phyloP scores from a whole-genome alignment of 2,888 invertebrate genomes.

The Eutolmus rufibarbis region DNA sequence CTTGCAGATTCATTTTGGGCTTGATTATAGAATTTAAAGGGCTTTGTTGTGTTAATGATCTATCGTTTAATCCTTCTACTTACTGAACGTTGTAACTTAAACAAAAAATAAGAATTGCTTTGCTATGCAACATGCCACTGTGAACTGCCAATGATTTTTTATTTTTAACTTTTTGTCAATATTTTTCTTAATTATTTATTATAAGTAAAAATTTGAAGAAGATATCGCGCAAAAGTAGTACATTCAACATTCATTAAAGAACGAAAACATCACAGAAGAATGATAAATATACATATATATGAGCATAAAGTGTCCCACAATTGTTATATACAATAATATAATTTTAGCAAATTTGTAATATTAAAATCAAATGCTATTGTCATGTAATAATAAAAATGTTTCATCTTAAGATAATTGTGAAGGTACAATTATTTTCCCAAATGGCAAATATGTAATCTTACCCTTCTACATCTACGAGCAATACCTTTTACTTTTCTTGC shows the following conservation, averaged over 20 bases:
- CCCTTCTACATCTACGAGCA: neutral
- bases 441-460: neutral
- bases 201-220: neutral
- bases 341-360: neutral
- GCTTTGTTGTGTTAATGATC: neutral
- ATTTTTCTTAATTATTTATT: neutral
- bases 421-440: neutral
- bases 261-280: neutral
- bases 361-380: neutral
- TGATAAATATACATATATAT: neutral
- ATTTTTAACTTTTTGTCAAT: neutral
- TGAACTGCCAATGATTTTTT: neutral
- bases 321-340: neutral
- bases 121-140: neutral
- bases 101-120: neutral
- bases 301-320: neutral
- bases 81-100: neutral
- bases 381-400: neutral
- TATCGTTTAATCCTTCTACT: neutral
- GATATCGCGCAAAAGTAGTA: neutral
- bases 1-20: too few species aligned
- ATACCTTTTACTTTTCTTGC: neutral
- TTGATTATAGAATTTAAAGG: too few species aligned
- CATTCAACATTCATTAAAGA: neutral
- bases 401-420: neutral